Base-by-base conservation (phyloP, 2,888 invertebrate species). In the Gisinianus flammeolus region DNA sequence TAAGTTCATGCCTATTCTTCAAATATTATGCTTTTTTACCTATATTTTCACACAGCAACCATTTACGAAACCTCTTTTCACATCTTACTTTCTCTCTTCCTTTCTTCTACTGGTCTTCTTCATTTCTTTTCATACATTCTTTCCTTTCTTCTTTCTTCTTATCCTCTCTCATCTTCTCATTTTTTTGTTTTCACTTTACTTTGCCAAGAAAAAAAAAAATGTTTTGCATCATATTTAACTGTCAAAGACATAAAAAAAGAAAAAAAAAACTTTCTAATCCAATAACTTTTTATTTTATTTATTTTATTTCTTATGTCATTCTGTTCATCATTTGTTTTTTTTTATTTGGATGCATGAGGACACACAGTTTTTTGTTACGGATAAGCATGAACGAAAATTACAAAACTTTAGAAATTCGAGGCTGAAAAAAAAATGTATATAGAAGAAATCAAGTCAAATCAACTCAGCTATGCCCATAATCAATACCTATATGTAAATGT, bases 1-100 rank as follows among this genome's bases (percentile, higher is more conserved):
- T 81, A 82, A 80, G 82, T 82, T 81, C 75, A 79, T 73, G 69
- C 70, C 58, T 72, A 77, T 64, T 71, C 52, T 67, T 71, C 68
- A 35, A 26, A 64, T 44, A 75, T 75, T 66, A 22, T 73, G 54
- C 28, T 44, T n/a, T 78, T 22, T 67, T 44, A 24, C 24, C 26
- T 62, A 6, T n/a, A n/a, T 10, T 62, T 24, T 62, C 24, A 6
- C 62, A 62, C 35, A 35, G 35, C 35, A 35, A 35, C 35, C 12
- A 35, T 35, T n/a, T n/a, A n/a, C n/a, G n/a, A n/a, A 35, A 35
- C 12, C 5, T 12, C 35, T 35, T 35, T 35, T 33, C 22, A 19
- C 64, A 19, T 58, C 24, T 24, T 6, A 33, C 75, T 35, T 28
- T 22, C 44, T 19, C 19, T 33, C 26, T 35, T 35, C 35, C 6